Evolutionary conservation across 2,113 vertebrate species (phyloP), one percentile per base, ranked within the genome.

Genomic region (Bufo bufo): DNA sequence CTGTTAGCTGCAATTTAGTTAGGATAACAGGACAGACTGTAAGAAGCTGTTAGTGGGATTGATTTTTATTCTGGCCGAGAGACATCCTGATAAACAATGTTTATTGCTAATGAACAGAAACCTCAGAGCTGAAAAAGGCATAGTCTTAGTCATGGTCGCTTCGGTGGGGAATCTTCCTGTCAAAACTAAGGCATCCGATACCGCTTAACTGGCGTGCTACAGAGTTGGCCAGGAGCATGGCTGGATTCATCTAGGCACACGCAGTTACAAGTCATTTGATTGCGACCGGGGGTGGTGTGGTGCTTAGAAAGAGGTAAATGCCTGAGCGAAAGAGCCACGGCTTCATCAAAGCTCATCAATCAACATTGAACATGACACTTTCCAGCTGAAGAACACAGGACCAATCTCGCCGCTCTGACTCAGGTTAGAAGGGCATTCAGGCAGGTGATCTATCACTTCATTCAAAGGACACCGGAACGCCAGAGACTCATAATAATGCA

Each of bases 41-140:
- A 92, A 93, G 95, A 93, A 92, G 94, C 94, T 94, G 94, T 92
- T 95, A 91, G 93, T 90, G 89, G 92, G 93, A 97, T 95, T 96
- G 96, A 98, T 97, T 94, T 84, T 94, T 91, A 89, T 95, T 96
- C 93, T 91, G 94, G 93, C 95, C 93, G 93, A 92, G 92, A 95
- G 94, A 95, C 93, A 96, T 94, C 91, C 94, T 92, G 94, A 96
- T 95, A 93, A 95, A 92, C 90, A 92, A 88, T 93, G 88, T 91
- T 92, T 92, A 93, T 91, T 84, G 77, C 82, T 91, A 91, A 88
- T 54, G 91, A 92, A 84, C 89, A 85, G 91, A 91, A 93, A 90
- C 90, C 91, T 78, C 85, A 78, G 72, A 90, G 90, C 90, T 93
- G 90, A 80, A 91, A 92, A 92, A 92, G 69, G 58, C 85, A 93